A percentile compares a stretch with the other conserved stretches of the same genome.
These are phyloP conservation scores for Ophion slaviceki DNA, from an alignment of 2,888 invertebrate genomes.

Conservation along the genomic window DNA sequence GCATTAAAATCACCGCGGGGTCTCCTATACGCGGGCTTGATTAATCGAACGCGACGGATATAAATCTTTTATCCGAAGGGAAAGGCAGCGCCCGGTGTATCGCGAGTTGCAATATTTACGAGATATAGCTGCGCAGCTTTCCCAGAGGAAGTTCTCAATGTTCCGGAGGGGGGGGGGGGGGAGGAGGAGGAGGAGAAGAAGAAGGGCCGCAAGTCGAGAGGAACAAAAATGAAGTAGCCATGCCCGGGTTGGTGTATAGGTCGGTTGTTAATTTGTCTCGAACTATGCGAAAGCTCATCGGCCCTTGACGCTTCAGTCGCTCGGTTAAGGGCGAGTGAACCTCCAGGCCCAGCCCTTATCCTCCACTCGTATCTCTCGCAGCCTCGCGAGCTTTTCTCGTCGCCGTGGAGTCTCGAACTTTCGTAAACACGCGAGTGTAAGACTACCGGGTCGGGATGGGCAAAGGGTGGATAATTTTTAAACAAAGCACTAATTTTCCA, in stretches of 20 bases:
- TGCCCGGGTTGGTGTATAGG: constrained; percentile 13
- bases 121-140: constrained; percentile 2
- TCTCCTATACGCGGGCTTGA: not conserved
- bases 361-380: constrained; percentile 10
- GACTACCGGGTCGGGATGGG: not conserved
- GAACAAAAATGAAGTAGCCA: constrained; percentile 47
- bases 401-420: constrained; percentile 45
- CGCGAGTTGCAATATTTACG: not conserved
- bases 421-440: constrained; percentile 41
- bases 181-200: no score
- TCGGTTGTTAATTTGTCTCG: constrained; percentile 59
- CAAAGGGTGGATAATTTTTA: constrained; percentile 80
- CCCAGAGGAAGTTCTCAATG: constrained; percentile 1
- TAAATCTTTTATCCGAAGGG: constrained; percentile 11
- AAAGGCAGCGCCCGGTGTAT: not conserved
- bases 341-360: constrained; percentile 56
- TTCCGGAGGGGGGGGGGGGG: not conserved
- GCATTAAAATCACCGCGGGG: constrained; percentile 28
- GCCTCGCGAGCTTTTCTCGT: not conserved
- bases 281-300: constrained; percentile 58
- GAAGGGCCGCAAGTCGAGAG: not conserved
- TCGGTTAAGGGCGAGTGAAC: constrained; percentile 45
- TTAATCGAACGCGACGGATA: constrained; percentile 12
- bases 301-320: constrained; percentile 20
- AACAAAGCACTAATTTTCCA: constrained; percentile 81